Conservation (phyloP, 2,113 vertebrate genomes). For the Colius striatus region DNA sequence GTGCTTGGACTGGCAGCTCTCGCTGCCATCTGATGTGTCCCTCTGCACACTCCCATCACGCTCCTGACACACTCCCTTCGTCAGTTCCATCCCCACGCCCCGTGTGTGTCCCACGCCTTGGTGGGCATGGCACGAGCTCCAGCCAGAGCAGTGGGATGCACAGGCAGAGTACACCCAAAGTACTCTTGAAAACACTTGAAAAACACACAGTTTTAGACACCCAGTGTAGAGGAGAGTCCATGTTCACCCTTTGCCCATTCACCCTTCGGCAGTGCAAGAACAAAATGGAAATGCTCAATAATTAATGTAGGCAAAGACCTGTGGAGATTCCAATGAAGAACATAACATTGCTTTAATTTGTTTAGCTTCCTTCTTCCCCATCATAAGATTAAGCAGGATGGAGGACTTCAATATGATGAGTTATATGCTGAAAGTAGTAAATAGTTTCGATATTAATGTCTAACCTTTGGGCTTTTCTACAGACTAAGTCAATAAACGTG, state of each 20-base stretch:
- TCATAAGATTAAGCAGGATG: fast-evolving
- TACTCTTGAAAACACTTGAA: fast-evolving
- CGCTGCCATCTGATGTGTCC: not conserved
- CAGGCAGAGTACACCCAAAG: fast-evolving
- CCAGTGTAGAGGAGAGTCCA: fast-evolving
- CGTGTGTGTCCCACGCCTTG: not conserved
- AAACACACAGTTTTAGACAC: fast-evolving
- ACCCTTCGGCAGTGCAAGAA: not conserved
- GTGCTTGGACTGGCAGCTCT: not conserved
- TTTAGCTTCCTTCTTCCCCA: not conserved
- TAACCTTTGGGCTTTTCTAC: not conserved
- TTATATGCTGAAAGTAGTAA: not conserved
- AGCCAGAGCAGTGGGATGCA: not conserved
- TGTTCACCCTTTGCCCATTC: fast-evolving
- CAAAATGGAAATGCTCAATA: not conserved
- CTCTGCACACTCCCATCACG: fast-evolving
- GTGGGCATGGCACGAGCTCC: not conserved
- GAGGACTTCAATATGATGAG: not conserved
- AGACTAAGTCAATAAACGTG: not conserved
- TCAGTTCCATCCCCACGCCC: not conserved
- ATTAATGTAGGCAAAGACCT: not conserved
- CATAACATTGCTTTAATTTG: not conserved
- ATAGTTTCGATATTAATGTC: not conserved
- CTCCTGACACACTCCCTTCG: fast-evolving
- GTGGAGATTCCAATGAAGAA: not conserved